These are phyloP conservation scores for Tautogolabrus adspersus DNA, from an alignment of 2,113 vertebrate species.

Conservation along the genomic window DNA sequence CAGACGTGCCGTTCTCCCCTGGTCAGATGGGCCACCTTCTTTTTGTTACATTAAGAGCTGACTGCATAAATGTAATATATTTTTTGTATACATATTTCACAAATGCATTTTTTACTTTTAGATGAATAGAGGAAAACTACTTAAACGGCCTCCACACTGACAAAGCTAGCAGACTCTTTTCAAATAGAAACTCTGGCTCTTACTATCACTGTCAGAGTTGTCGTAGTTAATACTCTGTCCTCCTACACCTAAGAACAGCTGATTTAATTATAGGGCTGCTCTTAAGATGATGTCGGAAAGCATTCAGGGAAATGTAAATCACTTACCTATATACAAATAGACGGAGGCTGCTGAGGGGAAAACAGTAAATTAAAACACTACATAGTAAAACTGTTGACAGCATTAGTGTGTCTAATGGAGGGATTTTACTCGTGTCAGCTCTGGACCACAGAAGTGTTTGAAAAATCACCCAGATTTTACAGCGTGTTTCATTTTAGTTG, in stretches of 20 bases:
- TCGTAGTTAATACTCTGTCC: conserved; percentile 74
- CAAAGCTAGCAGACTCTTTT: not conserved
- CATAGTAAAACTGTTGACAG: conserved; percentile 13
- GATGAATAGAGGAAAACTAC: not conserved
- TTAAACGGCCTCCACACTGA: not conserved
- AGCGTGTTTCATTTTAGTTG: conserved; percentile 77
- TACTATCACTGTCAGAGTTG: conserved; percentile 64
- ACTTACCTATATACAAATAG: conserved; percentile 63
- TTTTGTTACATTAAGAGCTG: no score
- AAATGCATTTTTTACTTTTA: not conserved
- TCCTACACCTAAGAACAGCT: conserved; percentile 70
- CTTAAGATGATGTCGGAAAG: conserved; percentile 57
- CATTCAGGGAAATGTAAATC: conserved; percentile 69
- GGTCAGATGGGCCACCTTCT: no score
- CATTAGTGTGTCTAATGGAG: not conserved
- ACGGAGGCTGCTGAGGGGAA: conserved; percentile 17
- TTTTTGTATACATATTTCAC: no score
- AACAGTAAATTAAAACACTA: conserved; percentile 7
- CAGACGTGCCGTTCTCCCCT: no score
- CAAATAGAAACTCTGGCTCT: conserved; percentile 29
- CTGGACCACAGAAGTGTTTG: conserved; percentile 33
- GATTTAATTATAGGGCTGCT: conserved; percentile 72
- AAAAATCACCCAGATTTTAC: conserved; percentile 66
- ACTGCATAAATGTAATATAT: no score
- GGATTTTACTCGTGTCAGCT: conserved; percentile 18